A percentile compares a stretch with the other conserved stretches of the same genome.
These are phyloP conservation scores for Calliopum simillimum DNA, from an alignment of 2,888 invertebrate genomes.

Conservation along the genomic window DNA sequence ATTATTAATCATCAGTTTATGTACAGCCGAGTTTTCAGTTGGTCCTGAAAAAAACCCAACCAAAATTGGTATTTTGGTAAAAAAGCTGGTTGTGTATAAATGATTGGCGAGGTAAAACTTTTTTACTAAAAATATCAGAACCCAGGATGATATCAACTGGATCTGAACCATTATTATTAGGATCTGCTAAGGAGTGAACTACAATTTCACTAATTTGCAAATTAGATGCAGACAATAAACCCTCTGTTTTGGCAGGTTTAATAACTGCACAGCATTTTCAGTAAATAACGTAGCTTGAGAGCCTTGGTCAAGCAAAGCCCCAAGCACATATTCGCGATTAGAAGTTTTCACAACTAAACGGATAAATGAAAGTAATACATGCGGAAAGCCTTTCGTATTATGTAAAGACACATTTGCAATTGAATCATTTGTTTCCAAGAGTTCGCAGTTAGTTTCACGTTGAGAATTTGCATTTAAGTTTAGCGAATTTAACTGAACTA, in stretches of 20 bases:
- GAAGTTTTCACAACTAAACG: background rate
- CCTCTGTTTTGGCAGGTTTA: background rate
- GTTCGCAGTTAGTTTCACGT: no score
- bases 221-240: background rate
- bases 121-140: constrained; percentile 23
- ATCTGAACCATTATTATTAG: constrained; percentile 27
- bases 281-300: constrained; percentile 7
- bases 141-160: constrained; percentile 34
- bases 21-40: background rate
- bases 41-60: constrained; percentile 38
- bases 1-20: constrained; percentile 24
- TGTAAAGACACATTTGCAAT: no score
- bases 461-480: no score
- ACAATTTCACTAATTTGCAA: background rate
- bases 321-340: background rate
- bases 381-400: no score
- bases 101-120: constrained; percentile 21
- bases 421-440: no score
- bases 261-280: constrained; percentile 9
- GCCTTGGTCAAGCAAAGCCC: constrained; percentile 10
- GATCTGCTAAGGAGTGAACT: constrained; percentile 20
- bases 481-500: no score
- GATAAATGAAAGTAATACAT: no score
- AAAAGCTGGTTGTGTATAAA: constrained; percentile 32
- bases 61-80: constrained; percentile 35